Evolutionary conservation across 2,797 vertebrate species (phyloP).

Genomic region (Aplochiton taeniatus): DNA sequence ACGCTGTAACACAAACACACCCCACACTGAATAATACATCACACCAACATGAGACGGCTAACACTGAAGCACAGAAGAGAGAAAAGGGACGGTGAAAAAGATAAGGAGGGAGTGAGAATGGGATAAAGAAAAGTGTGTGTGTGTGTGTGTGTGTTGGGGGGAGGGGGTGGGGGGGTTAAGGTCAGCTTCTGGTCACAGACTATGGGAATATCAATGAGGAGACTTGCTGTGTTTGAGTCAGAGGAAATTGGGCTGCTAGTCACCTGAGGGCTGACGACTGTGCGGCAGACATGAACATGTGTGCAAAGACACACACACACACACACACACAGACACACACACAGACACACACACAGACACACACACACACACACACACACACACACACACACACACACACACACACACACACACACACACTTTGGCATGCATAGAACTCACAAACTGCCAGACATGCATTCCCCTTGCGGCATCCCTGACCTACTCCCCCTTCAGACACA

Average conservation of each 20-base stretch:
- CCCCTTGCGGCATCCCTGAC: conserved; percentile 21
- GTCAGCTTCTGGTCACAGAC: conserved; percentile 28
- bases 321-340: conserved; percentile 10
- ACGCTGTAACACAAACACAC: conserved; percentile 21
- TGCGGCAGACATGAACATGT: background rate
- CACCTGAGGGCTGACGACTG: conserved; percentile 33
- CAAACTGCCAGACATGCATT: conserved; percentile 21
- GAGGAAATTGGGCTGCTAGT: conserved; percentile 38
- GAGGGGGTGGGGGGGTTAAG: background rate
- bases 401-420: background rate
- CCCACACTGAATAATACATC: conserved; percentile 16
- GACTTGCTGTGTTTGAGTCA: conserved; percentile 26
- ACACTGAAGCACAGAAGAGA: background rate
- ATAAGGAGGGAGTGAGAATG: conserved; percentile 22
- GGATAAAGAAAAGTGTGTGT: background rate
- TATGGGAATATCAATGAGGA: conserved; percentile 27
- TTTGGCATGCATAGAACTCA: background rate
- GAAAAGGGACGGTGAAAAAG: conserved; percentile 20
- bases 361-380: background rate
- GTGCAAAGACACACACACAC: conserved; percentile 5
- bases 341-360: conserved; percentile 5
- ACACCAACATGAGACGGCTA: background rate
- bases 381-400: background rate
- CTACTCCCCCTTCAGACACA: background rate
- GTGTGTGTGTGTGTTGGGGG: no score